Evolutionary conservation across 2,113 vertebrate genomes (phyloP), one percentile per base, ranked within the genome.

Genomic region (Vulpes ferrilata): DNA sequence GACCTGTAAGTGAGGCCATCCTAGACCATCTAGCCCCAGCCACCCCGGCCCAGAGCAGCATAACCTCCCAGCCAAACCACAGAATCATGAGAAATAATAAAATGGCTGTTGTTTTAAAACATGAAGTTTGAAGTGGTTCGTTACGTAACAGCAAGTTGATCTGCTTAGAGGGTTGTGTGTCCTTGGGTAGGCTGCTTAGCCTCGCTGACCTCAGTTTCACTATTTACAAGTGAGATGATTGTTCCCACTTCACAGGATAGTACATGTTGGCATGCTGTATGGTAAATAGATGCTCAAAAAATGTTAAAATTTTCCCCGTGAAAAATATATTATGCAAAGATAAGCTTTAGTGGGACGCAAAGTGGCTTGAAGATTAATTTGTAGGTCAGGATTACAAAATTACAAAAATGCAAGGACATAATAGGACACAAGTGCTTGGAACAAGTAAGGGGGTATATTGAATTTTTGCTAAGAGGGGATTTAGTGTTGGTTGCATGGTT

Each of bases 311-410:
- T 74, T 84, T 96, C 53, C n/a, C 62, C 25, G 8, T 35, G 20
- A 92, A 88, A 73, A 53, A 64, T 95, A 53, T n/a, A 12, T 38
- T 43, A 51, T 88, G 53, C 30, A 86, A 71, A 91, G 71, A 85
- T 81, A 92, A 91, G 30, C 20, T 62, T 80, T 43, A 85, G 27
- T 67, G 64, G 30, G 35, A 76, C 16, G 2, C n/a, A 57, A 62
- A 84, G 11, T n/a, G 23, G 23, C 69, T 48, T 57, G 5, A 84
- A 53, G 57, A 35, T 96, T 43, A 76, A 53, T 3, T 48, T 85
- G 3, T 85, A 95, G 51, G 93, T 89, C 22, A 79, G 17, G n/a
- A 32, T 88, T 53, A n/a, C 22, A 35, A 92, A 86, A 81, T 88
- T 53, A n/a, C 22, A 35, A 92, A 86, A 81, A 64, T 51, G 76